These are phyloP conservation scores for Thysanoteuthis rhombus DNA, from an alignment of 2,888 invertebrate genomes.

Conservation along the genomic window DNA sequence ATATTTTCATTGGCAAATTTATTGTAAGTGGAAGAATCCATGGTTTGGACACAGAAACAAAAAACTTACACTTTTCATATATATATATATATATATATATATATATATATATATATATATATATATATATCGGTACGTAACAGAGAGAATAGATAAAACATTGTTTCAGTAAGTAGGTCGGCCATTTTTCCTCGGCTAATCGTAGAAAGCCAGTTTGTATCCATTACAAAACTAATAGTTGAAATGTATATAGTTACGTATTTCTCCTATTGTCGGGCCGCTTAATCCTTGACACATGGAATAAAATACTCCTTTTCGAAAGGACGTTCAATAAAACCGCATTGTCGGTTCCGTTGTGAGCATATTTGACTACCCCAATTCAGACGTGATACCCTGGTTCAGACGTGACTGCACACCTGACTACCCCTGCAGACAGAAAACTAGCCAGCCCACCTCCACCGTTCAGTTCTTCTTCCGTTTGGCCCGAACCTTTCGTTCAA, in stretches of 20 bases:
- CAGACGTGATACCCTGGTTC: not conserved
- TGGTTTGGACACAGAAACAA: no score
- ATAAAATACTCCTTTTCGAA: not conserved
- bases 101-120: constrained; percentile 1
- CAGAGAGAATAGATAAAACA: not conserved
- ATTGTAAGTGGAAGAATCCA: no score
- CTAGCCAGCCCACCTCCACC: not conserved
- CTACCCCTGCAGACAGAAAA: not conserved
- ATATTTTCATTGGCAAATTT: no score
- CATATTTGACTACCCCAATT: not conserved
- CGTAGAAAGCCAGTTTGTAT: not conserved
- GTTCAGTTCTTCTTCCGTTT: not conserved
- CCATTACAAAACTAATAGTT: not conserved
- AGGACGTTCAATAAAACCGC: not conserved
- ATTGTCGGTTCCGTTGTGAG: constrained; percentile 12
- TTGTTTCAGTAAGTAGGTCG: not conserved
- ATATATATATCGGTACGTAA: not conserved
- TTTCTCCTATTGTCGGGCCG: not conserved
- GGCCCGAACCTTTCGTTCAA: not conserved
- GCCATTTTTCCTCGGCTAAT: not conserved
- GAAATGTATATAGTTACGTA: not conserved
- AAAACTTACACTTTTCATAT: not conserved
- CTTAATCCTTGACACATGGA: not conserved
- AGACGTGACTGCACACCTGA: not conserved
- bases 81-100: not conserved